Conservation (phyloP, 2,888 invertebrate species). For the Crematogaster levior region DNA sequence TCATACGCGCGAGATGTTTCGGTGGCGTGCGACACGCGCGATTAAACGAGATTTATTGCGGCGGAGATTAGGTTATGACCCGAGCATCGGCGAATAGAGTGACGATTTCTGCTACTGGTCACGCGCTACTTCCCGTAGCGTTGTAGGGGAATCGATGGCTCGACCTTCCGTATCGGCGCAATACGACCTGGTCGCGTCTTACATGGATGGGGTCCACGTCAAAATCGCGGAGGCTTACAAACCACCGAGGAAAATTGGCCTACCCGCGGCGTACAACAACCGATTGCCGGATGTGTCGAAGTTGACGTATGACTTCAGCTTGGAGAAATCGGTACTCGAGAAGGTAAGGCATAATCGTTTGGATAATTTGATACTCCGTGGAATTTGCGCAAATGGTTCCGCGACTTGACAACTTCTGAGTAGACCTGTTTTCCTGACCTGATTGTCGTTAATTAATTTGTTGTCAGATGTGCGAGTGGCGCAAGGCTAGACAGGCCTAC, state of each 20-base stretch:
- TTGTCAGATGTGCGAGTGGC: constrained; percentile 89
- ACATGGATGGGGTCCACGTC: constrained; percentile 94
- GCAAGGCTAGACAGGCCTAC: constrained; percentile 88
- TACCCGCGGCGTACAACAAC: constrained; percentile 87
- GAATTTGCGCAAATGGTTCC: background rate
- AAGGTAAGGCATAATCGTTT: constrained; percentile 83
- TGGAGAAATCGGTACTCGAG: constrained; percentile 91
- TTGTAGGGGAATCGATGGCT: constrained; percentile 72
- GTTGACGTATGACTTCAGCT: constrained; percentile 89
- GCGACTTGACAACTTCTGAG: background rate
- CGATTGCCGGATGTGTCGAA: constrained; percentile 87
- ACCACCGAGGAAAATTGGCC: constrained; percentile 90
- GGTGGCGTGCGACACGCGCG: background rate
- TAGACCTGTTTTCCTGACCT: background rate
- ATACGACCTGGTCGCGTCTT: constrained; percentile 86
- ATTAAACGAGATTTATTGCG: constrained; percentile 10
- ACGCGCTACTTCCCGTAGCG: background rate
- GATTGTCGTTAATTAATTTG: constrained; percentile 19
- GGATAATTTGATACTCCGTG: background rate
- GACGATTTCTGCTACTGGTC: background rate
- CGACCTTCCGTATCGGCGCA: constrained; percentile 78
- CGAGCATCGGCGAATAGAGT: constrained; percentile 8
- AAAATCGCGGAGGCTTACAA: constrained; percentile 96
- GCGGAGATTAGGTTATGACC: constrained; percentile 13
- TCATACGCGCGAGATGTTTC: constrained; percentile 18